Conservation (phyloP, 2,888 invertebrate species). For the Mythimna ferrago region DNA sequence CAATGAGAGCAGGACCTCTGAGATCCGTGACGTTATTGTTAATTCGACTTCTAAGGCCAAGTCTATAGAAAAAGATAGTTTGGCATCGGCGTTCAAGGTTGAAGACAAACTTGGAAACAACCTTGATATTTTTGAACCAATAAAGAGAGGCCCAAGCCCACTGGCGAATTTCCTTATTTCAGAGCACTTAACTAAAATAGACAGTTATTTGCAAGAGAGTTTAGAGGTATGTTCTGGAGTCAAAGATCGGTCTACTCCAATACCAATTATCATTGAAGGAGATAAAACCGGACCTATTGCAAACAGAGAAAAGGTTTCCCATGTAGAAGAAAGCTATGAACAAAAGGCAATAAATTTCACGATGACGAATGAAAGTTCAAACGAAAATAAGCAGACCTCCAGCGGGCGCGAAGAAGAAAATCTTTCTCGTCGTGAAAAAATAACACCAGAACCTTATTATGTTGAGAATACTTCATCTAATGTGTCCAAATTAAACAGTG, state of each 20-base stretch:
- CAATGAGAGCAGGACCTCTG: slow-evolving; percentile 41
- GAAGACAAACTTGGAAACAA: slow-evolving; percentile 48
- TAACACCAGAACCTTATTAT: slow-evolving; percentile 55
- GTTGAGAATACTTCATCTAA: slow-evolving; percentile 60
- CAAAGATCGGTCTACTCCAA: slow-evolving; percentile 60
- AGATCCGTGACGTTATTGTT: slow-evolving; percentile 65
- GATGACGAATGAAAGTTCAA: slow-evolving; percentile 21
- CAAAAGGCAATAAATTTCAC: slow-evolving; percentile 49
- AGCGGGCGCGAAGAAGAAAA: slow-evolving; percentile 54
- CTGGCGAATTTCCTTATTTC: slow-evolving; percentile 81
- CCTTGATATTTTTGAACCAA: slow-evolving; percentile 64
- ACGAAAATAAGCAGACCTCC: slow-evolving; percentile 24
- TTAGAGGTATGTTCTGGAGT: slow-evolving; percentile 79
- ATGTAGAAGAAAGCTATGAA: slow-evolving; percentile 48
- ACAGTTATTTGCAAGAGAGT: slow-evolving; percentile 85
- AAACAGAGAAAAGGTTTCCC: slow-evolving; percentile 30
- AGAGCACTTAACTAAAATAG: slow-evolving; percentile 85
- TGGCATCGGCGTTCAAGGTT: slow-evolving; percentile 32
- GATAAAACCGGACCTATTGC: slow-evolving; percentile 57
- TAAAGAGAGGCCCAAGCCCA: slow-evolving; percentile 77
- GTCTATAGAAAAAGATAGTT: slow-evolving; percentile 68
- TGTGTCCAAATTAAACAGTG: slow-evolving; percentile 77
- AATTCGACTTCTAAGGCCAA: slow-evolving; percentile 82
- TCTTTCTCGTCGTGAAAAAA: slow-evolving; percentile 47
- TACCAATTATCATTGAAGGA: slow-evolving; percentile 60